A percentile compares a stretch with the other conserved stretches of the same genome.
These are phyloP conservation scores for Drosophila ezoana DNA, from an alignment of 2,888 invertebrate species.

Conservation along the genomic window DNA sequence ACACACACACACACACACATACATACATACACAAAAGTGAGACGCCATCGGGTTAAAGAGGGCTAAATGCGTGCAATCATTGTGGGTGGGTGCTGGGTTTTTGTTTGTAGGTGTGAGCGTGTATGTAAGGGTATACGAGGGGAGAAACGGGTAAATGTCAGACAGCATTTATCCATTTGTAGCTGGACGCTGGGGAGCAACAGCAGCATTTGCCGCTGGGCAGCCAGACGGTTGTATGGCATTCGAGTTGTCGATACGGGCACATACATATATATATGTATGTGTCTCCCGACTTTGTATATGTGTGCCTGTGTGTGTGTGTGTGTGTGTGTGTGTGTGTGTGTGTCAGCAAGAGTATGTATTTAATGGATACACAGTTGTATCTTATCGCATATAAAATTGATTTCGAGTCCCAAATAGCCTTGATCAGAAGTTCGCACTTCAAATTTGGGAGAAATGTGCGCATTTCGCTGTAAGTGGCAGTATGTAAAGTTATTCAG, in stretches of 20 bases:
- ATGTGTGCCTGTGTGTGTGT: slow-evolving; percentile 6
- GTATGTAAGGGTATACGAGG: slow-evolving; percentile 14
- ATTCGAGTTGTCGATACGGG: slow-evolving; percentile 60
- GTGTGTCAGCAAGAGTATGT: slow-evolving; percentile 29
- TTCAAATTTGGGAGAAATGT: slow-evolving; percentile 8
- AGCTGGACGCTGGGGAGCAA: slow-evolving; percentile 63
- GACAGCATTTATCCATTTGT: slow-evolving; percentile 81
- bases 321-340: slow-evolving; percentile 9
- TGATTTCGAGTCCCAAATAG: slow-evolving; percentile 29
- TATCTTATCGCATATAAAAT: slow-evolving; percentile 54
- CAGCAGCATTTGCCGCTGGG: slow-evolving; percentile 42
- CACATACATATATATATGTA: slow-evolving; percentile 34
- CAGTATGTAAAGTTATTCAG: background rate
- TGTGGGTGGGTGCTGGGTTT: slow-evolving; percentile 57
- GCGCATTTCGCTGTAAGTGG: background rate
- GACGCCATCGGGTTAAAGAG: slow-evolving; percentile 65
- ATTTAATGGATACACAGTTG: slow-evolving; percentile 67
- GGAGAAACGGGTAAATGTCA: slow-evolving; percentile 61
- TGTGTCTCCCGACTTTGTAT: slow-evolving; percentile 7
- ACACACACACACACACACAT: slow-evolving; percentile 16
- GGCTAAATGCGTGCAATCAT: slow-evolving; percentile 74
- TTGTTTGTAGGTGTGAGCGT: slow-evolving; percentile 8
- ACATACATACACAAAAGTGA: slow-evolving; percentile 19
- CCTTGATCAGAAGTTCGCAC: slow-evolving; percentile 18
- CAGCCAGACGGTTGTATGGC: slow-evolving; percentile 31